Base-by-base conservation (phyloP, 92 coral and sea anemone species). In the Pocillopora grandis region DNA sequence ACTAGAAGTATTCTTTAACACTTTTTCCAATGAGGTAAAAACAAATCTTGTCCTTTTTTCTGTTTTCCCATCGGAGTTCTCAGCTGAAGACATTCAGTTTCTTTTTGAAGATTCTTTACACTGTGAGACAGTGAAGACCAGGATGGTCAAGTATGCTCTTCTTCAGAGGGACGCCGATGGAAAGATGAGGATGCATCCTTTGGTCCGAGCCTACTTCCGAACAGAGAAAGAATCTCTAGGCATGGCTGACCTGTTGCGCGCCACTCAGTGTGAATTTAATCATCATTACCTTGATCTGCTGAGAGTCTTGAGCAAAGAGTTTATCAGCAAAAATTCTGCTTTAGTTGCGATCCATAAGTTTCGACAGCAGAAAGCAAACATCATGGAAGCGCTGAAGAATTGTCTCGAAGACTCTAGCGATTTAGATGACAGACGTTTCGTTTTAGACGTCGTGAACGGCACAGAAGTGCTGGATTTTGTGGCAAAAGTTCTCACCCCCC, bases 391-490 rank as follows among this genome's bases (percentile, higher is more conserved):
- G 10, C n/a, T 80, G 7, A 56, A 18, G 9, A 67, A 57, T 57
- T 67, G 31, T 52, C 35, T 80, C 23, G 18, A 80, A 17, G 76
- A 80, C 48, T 21, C 60, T 11, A 33, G 75, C 65, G 72, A 69
- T 37, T 3, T 12, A 10, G 75, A 68, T 23, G 73, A 80, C 21
- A 58, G 15, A 1, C 57, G 12, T 59, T 9, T 3, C 10, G 73
- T 63, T 74, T 17, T 79, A 20, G 84, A 80, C 18, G 76, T 68
- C 23, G 84, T 56, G 0, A 80, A 23, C 60, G 56, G 75, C 11
- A 80, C 84, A 18, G 84, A 66, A 72, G 84, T 80, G 42, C 42
- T 80, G 13, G 76, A 80, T 68, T 80, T 80, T 48, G 57, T 80
- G 56, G 62, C 84, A 3, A 80, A 55, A 68, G 84, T 80, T 27